Base-by-base conservation (phyloP, 2,888 invertebrate genomes). In the Choristoneura rosaceana region DNA sequence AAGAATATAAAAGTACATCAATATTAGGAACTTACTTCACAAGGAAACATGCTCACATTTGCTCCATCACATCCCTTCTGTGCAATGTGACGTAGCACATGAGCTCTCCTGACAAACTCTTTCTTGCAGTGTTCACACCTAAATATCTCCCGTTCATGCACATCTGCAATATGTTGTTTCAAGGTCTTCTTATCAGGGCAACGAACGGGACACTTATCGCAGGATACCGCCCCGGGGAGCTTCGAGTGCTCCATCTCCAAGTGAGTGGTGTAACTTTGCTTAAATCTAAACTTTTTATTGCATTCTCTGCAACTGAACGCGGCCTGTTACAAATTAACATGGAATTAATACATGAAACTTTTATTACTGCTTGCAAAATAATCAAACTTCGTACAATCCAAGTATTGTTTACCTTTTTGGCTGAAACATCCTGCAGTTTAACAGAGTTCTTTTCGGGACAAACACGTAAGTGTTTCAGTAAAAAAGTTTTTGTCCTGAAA, bases 51-150 rank as follows among this genome's bases (percentile, higher is more conserved):
- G 0, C 81, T 69, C 62, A 83, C 76, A 68, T 74, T 76, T n/a
- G 80, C 84, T 4, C 96, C 96, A 86, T 95, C 95, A 84, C 96
- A 96, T n/a, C 96, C 96, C 66, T 95, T 96, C 80, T 96, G 96
- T 55, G 94, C 87, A 83, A 96, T 93, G 81, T 97, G 97, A 17
- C 97, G 91, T 75, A 96, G 92, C 58, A 98, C 94, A 88, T 98
- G 97, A 79, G 97, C 96, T 74, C 96, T 96, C 71, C 97, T 93
- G 1, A 96, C 97, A 87, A 98, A 98, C 75, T 95, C 95, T 79
- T 96, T 96, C 41, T 95, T 94, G 82, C 97, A 98, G 70, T 95
- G 92, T 45, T 95, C 94, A 85, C 97, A 98, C 38, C 94, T 94
- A 80, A 94, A 96, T 55, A 85, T 79, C 14, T 79, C 80, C 68